Base-by-base conservation (phyloP, 2,797 vertebrate genomes). In the Sebastes itinus region DNA sequence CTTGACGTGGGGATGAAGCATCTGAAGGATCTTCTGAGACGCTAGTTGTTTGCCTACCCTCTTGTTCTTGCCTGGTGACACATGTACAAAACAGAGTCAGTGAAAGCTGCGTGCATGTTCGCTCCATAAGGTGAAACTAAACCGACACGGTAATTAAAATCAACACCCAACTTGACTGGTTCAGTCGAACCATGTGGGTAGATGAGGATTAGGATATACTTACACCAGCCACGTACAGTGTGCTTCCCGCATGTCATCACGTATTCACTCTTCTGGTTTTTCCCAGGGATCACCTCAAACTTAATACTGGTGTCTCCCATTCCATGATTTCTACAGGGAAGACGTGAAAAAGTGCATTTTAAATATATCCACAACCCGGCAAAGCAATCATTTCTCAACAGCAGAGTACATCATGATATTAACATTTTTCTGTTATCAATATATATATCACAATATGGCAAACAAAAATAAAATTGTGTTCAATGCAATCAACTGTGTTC, bases 181-280 rank as follows among this genome's bases (percentile, higher is more conserved):
- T 71, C 23, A 60, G 16, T 42, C 13, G 27, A 7, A 4, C 20
- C 6, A 1, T 25, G 28, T 16, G 25, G 2, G 7, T 11, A 6
- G 8, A 70, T 35, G 35, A 66, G 23, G 23, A 27, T 49, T 5
- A 18, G 2, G 1, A 2, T 80, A 1, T 63, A 97, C 99, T 99
- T 96, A 99, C 99, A 99, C 98, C 98, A 99, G 82, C 98, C 98
- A 32, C 97, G 97, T 84, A 99, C 99, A 2, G 97, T 98, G 90
- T 99, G 99, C 81, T 99, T 99, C 84, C 99, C 99, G 80, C 99
- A 99, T 1, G 98, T 97, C 99, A 99, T 99, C 83, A 99, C 97
- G 4, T 99, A 99, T 95, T 99, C 99, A 23, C 99, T 99, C 95
- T 99, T 99, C 97, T 99, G 99, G 95, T 99, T 99, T 95, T 99